A percentile compares a stretch with the other conserved stretches of the same genome.
Conservation (phyloP, 2,888 invertebrate genomes). For the Ametastegia equiseti region DNA sequence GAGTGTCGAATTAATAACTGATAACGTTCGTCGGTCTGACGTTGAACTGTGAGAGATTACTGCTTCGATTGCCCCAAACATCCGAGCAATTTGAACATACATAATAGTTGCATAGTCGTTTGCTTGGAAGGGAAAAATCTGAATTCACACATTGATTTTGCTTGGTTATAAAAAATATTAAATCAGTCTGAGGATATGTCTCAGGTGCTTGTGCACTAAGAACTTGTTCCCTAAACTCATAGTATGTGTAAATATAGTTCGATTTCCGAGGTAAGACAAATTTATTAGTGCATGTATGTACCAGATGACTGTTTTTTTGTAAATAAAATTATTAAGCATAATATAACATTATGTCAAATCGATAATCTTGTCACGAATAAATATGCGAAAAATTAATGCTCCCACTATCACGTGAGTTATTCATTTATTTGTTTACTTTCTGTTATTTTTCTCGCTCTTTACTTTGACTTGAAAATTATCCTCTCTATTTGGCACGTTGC, state of each 20-base stretch:
- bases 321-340: constrained; percentile 72
- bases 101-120: not conserved
- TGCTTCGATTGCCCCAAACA: constrained; percentile 19
- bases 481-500: too few species aligned
- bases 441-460: not conserved
- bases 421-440: not conserved
- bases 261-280: constrained; percentile 60
- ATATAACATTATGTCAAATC: constrained; percentile 64
- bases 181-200: constrained; percentile 53
- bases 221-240: constrained; percentile 58
- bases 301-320: constrained; percentile 67
- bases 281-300: constrained; percentile 67
- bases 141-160: constrained; percentile 42
- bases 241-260: constrained; percentile 70
- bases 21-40: not conserved
- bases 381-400: constrained; percentile 42
- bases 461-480: constrained; percentile 5
- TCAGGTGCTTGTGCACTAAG: constrained; percentile 55
- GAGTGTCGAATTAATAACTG: not conserved
- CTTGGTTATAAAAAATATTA: constrained; percentile 56
- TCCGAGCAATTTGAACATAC: constrained; percentile 17
- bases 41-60: not conserved
- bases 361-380: constrained; percentile 53
- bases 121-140: constrained; percentile 24
- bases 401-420: constrained; percentile 7